Evolutionary conservation across 2,888 invertebrate species (phyloP).

Genomic region (Himalopsyche anomala): DNA sequence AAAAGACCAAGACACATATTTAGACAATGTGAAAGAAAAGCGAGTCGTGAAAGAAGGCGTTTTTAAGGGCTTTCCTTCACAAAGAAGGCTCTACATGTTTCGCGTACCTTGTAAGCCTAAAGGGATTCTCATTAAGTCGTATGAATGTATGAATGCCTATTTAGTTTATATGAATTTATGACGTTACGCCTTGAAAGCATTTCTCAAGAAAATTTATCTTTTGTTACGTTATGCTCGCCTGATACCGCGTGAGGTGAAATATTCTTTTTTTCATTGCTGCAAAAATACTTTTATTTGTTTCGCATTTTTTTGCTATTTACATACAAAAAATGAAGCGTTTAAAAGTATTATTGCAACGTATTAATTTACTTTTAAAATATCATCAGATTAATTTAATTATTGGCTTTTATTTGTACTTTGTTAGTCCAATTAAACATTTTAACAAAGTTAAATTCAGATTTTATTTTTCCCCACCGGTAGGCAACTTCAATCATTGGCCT

Average conservation of each 20-base stretch:
- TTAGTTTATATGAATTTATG: constrained; percentile 31
- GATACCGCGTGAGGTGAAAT: background rate
- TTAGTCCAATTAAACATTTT: no score
- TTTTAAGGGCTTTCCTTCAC: constrained; percentile 7
- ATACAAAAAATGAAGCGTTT: no score
- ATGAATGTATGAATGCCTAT: constrained; percentile 26
- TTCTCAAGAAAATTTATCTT: constrained; percentile 27
- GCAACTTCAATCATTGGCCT: no score
- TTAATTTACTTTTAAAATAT: no score
- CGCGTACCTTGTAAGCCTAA: constrained; percentile 11
- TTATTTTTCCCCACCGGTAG: no score
- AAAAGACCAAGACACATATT: background rate
- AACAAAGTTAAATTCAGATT: no score
- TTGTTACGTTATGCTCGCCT: constrained; percentile 4
- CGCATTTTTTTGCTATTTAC: no score
- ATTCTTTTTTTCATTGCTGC: background rate
- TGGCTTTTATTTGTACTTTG: no score
- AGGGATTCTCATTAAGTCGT: constrained; percentile 34
- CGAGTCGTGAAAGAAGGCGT: constrained; percentile 20
- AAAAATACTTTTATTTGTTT: background rate
- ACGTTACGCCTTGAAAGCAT: constrained; percentile 14
- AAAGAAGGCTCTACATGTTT: constrained; percentile 16
- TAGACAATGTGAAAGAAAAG: constrained; percentile 13
- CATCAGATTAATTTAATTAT: no score
- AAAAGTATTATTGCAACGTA: no score